Base-by-base conservation (phyloP, 1,140 invertebrate species). In the Scaptomyza pallida region DNA sequence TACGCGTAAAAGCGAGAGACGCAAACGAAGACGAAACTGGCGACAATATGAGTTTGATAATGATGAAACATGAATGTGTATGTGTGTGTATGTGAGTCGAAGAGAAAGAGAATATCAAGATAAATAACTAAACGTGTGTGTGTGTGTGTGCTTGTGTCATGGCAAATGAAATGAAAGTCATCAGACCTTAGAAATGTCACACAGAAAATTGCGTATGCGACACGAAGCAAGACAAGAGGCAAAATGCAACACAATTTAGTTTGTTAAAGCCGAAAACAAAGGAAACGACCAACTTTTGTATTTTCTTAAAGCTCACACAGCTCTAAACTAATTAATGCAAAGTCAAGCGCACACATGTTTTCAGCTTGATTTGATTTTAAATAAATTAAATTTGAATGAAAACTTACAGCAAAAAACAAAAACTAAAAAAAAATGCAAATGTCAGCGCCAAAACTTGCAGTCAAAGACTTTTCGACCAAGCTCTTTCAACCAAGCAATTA, bases 11-110 rank as follows among this genome's bases (percentile, higher is more conserved):
- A 45, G 55, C 41, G 52, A 48, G 35, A 45, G 35, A 33, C 5
- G 6, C n/a, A 35, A 35, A 52, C 45, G 48, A 44, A 59, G 48
- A 56, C 48, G 57, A 59, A 74, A 69, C 77, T 75, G 78, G 63
- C 75, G 83, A 78, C 82, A 88, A 78, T 82, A 88, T 88, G 78
- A 88, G 83, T 77, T 88, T 89, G 78, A 88, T 88, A 88, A 88
- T 88, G 82, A 88, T 88, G 82, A 88, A 82, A 86, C 82, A 88
- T 86, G 67, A 35, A 44, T 50, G 60, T 54, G 50, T 60, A 41
- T 37, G 55, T 37, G 23, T 26, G 23, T 26, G 23, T n/a, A n/a
- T 26, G 23, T 26, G 23, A 26, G 23, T 6, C 6, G 6, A 23
- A 21, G 30, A 23, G 26, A 52, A 35, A 15, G 51, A 59, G 72